phyloP scores from a whole-genome alignment of 2,797 vertebrate species.

The Acanthurus tractus region DNA sequence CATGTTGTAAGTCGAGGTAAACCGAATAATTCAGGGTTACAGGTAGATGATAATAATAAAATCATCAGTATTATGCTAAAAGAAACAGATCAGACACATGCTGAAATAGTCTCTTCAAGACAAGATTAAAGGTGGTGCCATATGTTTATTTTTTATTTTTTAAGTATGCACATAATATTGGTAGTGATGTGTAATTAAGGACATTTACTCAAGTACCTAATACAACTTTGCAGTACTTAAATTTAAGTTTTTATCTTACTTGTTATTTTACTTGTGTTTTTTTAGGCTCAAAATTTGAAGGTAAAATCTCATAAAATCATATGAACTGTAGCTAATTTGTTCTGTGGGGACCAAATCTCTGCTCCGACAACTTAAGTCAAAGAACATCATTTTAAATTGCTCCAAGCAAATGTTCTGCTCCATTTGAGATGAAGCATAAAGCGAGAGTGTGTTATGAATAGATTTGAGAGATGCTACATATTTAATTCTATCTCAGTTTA shows the following conservation, averaged over 20 bases:
- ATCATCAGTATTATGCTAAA: not conserved
- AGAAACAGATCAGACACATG: not conserved
- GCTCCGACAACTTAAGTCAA: conserved; percentile 1
- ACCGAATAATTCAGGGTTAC: not conserved
- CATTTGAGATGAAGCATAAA: not conserved
- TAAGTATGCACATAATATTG: not conserved
- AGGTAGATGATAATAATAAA: not conserved
- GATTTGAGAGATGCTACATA: not conserved
- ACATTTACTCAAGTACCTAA: not conserved
- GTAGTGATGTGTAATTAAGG: not conserved
- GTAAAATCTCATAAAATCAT: not conserved
- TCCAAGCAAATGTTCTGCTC: not conserved
- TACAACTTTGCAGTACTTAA: not conserved
- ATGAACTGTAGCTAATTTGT: not conserved
- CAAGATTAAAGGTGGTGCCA: not conserved
- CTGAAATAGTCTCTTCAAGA: not conserved
- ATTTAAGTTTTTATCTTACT: not conserved
- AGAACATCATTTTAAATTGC: conserved; percentile 2
- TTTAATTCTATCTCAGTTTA: not conserved
- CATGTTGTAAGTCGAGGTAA: not conserved
- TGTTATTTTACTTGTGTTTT: not conserved
- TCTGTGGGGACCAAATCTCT: no score
- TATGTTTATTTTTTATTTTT: not conserved
- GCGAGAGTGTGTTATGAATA: not conserved
- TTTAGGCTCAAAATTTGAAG: not conserved